Conservation (phyloP, 1,140 invertebrate species). For the Trichonephila clavata region DNA sequence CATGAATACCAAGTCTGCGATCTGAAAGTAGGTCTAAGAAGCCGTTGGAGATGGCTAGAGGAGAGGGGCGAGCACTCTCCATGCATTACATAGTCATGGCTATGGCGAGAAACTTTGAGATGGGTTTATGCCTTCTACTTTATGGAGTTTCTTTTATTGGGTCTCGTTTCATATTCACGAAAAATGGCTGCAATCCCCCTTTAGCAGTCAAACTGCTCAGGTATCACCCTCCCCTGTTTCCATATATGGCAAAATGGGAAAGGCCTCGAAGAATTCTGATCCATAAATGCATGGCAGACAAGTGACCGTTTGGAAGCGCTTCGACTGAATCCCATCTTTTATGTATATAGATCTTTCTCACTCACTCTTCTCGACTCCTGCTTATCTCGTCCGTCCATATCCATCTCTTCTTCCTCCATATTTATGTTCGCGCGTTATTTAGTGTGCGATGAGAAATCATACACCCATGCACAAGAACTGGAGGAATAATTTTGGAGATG, state of each 20-base stretch:
- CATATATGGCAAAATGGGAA: not conserved
- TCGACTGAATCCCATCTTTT: slow-evolving; percentile 74
- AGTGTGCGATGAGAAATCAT: slow-evolving; percentile 43
- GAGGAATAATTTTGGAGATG: not conserved
- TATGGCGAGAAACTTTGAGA: slow-evolving; percentile 38
- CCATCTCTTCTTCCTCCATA: slow-evolving; percentile 52
- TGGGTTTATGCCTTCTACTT: slow-evolving; percentile 68
- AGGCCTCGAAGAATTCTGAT: slow-evolving; percentile 54
- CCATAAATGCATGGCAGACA: slow-evolving; percentile 73
- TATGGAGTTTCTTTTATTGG: slow-evolving; percentile 76
- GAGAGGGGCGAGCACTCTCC: slow-evolving; percentile 9
- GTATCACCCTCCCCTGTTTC: slow-evolving; percentile 36
- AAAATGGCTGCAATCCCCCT: slow-evolving; percentile 30
- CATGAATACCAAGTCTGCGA: slow-evolving; percentile 45
- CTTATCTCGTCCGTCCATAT: slow-evolving; percentile 63
- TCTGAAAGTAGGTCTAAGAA: not conserved
- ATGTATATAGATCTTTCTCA: slow-evolving; percentile 74
- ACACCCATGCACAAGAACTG: not conserved
- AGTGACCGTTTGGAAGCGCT: slow-evolving; percentile 70
- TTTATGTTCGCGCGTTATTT: slow-evolving; percentile 54
- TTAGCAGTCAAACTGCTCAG: slow-evolving; percentile 43
- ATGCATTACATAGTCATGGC: slow-evolving; percentile 66
- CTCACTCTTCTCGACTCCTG: slow-evolving; percentile 39
- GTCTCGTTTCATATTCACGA: slow-evolving; percentile 72
- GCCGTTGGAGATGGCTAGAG: not conserved